Evolutionary conservation across 35 echinoderm and acorn worm genomes (phyloP).

Genomic region (Lytechinus pictus): DNA sequence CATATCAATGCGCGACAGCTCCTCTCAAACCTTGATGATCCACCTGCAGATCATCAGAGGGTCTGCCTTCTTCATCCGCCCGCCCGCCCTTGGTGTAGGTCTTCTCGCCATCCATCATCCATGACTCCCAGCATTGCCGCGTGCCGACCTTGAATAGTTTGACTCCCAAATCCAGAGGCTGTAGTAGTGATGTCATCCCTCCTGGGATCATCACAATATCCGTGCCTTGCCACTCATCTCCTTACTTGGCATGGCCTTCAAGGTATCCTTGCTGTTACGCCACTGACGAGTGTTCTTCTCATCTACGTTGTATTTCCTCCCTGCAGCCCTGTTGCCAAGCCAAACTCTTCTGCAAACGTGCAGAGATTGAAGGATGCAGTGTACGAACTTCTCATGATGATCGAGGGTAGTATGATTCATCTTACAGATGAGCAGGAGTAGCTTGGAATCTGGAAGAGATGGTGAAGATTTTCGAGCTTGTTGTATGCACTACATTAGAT

Average conservation of each 20-base stretch:
- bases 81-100: background rate
- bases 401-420: no score
- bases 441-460: no score
- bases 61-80: background rate
- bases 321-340: background rate
- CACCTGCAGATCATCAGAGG: background rate
- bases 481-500: no score
- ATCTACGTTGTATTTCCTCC: conserved; percentile 45
- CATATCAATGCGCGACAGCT: no score
- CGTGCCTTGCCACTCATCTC: background rate
- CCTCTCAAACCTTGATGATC: no score
- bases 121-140: background rate
- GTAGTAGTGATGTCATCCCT: conserved; percentile 16
- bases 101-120: conserved; percentile 44
- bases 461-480: no score
- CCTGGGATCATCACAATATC: no score
- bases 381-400: no score
- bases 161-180: conserved; percentile 24
- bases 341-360: background rate
- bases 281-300: conserved; percentile 31
- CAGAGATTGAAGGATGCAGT: no score
- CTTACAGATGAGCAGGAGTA: no score
- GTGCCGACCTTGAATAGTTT: conserved; percentile 40
- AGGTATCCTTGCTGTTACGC: background rate
- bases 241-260: background rate